Evolutionary conservation across 2,888 invertebrate species (phyloP), one percentile per base, ranked within the genome.

Genomic region (Lydus trimaculatus): DNA sequence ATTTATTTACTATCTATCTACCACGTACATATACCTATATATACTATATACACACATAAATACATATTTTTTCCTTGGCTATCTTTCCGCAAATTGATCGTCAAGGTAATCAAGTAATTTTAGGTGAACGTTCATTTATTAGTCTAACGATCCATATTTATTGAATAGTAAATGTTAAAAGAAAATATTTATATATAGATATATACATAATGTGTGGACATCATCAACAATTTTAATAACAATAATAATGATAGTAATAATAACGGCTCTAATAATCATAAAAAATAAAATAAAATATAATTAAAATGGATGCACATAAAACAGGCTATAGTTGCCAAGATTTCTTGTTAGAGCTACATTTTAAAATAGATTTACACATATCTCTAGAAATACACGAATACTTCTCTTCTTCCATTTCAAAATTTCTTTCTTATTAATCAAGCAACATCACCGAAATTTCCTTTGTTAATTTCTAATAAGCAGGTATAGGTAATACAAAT

Each of bases 81-180:
- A 52, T 52, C 48, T 73, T 73, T 73, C 73, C 73, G 73, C 73
- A 73, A 70, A 71, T 71, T 65, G 66, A 69, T 67, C 70, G 69
- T 71, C 73, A 73, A 73, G 73, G 73, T 67, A 61, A 73, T 64
- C 73, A 36, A 65, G 63, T 69, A 67, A 43, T 70, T 69, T 71
- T 67, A 71, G 73, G 72, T 72, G 72, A 72, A 70, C 65, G 72
- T 72, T 69, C 72, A 72, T 64, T 67, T 43, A 63, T 61, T 61
- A 52, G 48, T 52, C 23, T 52, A 52, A 52, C 48, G 48, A 52
- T 52, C 20, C 48, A 52, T 52, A 52, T 52, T 52, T 52, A 52
- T 52, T 7, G 3, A 23, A 52, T 9, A 23, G 20, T 52, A 52
- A 52, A 52, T 52, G 48, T 23, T 52, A 20, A 52, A 52, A 52